A percentile compares a stretch with the other conserved stretches of the same genome.
These are phyloP conservation scores for Halocaridina rubra DNA, from an alignment of 2,888 invertebrate species.

Conservation along the genomic window DNA sequence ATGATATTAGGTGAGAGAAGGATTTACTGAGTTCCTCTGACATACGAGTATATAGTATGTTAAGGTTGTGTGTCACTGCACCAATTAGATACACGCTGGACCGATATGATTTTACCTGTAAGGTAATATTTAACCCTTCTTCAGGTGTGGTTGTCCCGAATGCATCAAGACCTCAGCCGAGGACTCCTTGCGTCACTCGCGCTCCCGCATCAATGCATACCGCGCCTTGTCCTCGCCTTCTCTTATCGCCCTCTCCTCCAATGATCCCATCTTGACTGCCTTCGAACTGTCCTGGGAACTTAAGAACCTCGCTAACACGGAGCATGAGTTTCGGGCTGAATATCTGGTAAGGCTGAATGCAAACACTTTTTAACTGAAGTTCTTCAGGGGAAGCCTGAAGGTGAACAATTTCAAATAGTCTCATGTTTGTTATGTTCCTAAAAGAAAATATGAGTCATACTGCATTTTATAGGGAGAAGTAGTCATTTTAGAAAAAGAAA, in stretches of 20 bases:
- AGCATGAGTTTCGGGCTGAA: slow-evolving; percentile 73
- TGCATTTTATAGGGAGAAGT: no score
- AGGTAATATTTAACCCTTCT: no score
- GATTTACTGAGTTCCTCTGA: no score
- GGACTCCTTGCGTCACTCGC: slow-evolving; percentile 79
- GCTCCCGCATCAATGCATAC: slow-evolving; percentile 92
- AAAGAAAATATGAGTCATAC: no score
- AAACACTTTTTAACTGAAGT: no score
- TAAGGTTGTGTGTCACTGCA: no score
- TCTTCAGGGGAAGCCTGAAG: no score
- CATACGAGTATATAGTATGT: no score
- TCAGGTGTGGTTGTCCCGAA: slow-evolving; percentile 87
- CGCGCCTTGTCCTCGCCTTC: slow-evolving; percentile 92
- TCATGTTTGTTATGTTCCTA: no score
- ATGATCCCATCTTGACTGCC: slow-evolving; percentile 92
- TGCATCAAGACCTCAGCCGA: slow-evolving; percentile 82
- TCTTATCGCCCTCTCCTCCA: slow-evolving; percentile 90
- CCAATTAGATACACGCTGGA: no score
- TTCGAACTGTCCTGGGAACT: slow-evolving; percentile 82
- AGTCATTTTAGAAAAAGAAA: background rate
- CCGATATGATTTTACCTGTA: no score
- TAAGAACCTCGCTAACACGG: slow-evolving; percentile 70
- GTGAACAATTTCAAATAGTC: no score
- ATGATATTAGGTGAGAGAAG: slow-evolving; percentile 78
- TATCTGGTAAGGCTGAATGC: slow-evolving; percentile 70